Evolutionary conservation across 2,797 vertebrate species (phyloP).

Genomic region (Malurus splendens): DNA sequence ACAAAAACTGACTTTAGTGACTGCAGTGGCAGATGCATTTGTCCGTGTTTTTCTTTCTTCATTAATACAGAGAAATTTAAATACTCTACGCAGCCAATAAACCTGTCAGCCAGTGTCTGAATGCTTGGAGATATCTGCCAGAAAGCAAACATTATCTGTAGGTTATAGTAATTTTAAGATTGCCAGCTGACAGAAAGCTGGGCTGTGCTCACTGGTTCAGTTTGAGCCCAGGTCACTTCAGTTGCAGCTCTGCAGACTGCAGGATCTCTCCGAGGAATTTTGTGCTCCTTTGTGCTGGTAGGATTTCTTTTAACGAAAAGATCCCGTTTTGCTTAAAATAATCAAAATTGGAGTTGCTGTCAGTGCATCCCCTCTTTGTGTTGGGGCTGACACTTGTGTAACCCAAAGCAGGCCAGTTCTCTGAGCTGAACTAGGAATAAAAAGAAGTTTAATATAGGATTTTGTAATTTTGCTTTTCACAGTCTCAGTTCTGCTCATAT

Average conservation of each 20-base stretch:
- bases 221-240: background rate
- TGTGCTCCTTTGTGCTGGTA: background rate
- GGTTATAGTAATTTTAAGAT: background rate
- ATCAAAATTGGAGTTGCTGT: background rate
- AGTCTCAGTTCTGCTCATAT: background rate
- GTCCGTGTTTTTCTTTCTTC: background rate
- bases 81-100: background rate
- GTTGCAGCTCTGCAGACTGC: background rate
- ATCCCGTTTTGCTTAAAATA: background rate
- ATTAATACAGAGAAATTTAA: background rate
- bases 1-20: background rate
- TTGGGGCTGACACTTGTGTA: background rate
- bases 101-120: background rate
- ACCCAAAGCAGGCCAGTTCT: background rate
- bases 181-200: background rate
- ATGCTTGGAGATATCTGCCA: background rate
- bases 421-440: background rate
- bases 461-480: background rate
- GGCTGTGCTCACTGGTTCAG: background rate
- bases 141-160: background rate
- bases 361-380: background rate
- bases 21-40: background rate
- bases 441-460: background rate
- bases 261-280: background rate
- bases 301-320: background rate